Evolutionary conservation across 1,140 invertebrate genomes (phyloP), one percentile per base, ranked within the genome.

Genomic region (Listronotus oregonensis): DNA sequence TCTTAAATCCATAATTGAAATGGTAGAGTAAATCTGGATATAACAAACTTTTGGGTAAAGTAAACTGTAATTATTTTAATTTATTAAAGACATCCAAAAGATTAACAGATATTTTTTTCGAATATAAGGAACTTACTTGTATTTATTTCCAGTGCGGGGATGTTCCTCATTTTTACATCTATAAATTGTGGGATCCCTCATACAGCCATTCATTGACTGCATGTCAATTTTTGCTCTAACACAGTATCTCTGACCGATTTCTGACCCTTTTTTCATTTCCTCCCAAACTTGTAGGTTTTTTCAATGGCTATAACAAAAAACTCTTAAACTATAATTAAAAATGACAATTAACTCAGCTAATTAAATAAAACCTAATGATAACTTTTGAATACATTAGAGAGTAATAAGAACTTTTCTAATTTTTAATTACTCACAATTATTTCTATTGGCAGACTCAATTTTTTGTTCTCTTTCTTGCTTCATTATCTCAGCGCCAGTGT

Each of bases 121-220:
- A 5, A 27, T 27, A 27, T 27, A 37, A 37, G 11, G 8, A 10
- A 37, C 62, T 97, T 68, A 78, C 94, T 98, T 98, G 82, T 99
- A 99, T 83, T 97, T 96, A 21, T 83, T 87, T 57, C 95, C 95
- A 44, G 96, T 99, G 34, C 91, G 82, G 1, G 96, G 91, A 86
- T 99, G 98, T 9, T 86, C 81, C 79, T 99, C 96, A 65, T 88
- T 87, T 80, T 99, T 99, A 81, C 97, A 99, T n/a, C 98, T 84
- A 79, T 99, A 99, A 71, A 99, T 97, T 7, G 97, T 98, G n/a
- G 98, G 98, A 84, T 99, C 98, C 43, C 98, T 84, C 86, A 99
- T 83, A 75, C 96, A 99, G 0, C 98, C 98, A 82, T 99, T 99
- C 18, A 88, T 82, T 0, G 95, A 97, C 66, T 90, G 85, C 94